Base-by-base conservation (phyloP, 2,888 invertebrate species). In the Yponomeuta cagnagella region DNA sequence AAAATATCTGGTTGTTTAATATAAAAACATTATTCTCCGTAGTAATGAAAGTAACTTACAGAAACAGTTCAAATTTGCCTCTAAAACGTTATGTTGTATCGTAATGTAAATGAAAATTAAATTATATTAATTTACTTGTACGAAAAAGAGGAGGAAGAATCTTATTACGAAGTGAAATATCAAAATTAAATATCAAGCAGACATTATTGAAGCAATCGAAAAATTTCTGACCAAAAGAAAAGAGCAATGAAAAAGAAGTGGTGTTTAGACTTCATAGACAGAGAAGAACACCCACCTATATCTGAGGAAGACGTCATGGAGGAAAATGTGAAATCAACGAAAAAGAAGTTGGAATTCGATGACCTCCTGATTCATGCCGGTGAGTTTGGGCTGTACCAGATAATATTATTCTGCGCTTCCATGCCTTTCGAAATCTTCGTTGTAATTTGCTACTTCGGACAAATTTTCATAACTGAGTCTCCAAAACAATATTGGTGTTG, bases 401-500 rank as follows among this genome's bases (percentile, higher is more conserved):
- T 73, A 15, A 33, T 71, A 5, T 52, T 73, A 2, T 72, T 71
- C 67, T 37, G 72, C 30, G 31, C 72, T 15, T 72, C 72, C 15
- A 58, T 72, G 64, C 73, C 73, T 1, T 73, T 72, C 66, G 72
- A 72, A 70, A 10, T 72, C n/a, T 72, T 58, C 67, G 72, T 70
- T 2, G 73, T 72, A n/a, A 72, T 73, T 66, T 68, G 65, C 8
- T 73, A 73, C 67, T 72, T 72, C 71, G 52, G 71, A 2, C 73
- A 73, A 31, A 48, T 73, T 37, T 73, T 73, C 43, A 63, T 73
- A 23, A 73, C 73, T 5, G 73, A 73, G 66, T 71, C 69, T 5
- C 58, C 73, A 48, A 33, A 58, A 2, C 69, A 72, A 58, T 68
- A 73, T 58, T 73, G 73, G 73, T 73, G 73, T 68, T 72, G 73